Evolutionary conservation across 2,113 vertebrate species (phyloP), one percentile per base, ranked within the genome.

Genomic region (Xenus cinereus): DNA sequence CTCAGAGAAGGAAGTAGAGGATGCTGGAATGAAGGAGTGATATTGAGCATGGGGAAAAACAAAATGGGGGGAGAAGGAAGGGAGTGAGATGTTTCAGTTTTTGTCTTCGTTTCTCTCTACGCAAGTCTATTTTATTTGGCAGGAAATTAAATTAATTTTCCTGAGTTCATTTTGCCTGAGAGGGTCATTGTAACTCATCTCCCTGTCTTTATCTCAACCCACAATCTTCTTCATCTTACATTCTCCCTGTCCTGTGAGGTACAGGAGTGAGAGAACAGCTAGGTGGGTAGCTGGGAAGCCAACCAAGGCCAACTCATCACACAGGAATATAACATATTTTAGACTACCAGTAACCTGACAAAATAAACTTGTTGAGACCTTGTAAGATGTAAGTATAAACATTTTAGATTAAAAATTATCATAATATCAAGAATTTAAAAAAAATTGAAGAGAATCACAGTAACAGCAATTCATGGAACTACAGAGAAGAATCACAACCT

Each of bases 31-130:
- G 23, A 64, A 66, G 3, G 12, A 43, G 2, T 51, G 13, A 30
- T 69, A n/a, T 17, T 51, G 20, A 80, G 4, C 23, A 41, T 56
- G 8, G 12, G 2, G 2, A 22, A 60, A 77, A 78, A 35, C 0
- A 6, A 50, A 32, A 6, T 23, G 12, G 4, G 5, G 7, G 30
- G 33, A 72, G 14, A 48, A 3, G 12, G 17, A 64, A 82, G 12
- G 23, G 39, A 0, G 27, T 12, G 1, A 69, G 17, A 12, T 51
- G 2, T 10, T 67, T 79, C 30, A 2, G 0, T 0, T 37, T 67
- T n/a, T 46, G 8, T 39, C 7, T 64, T 73, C 67, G 5, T 53
- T 67, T 46, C 8, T 59, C 6, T 51, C 6, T 57, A n/a, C 53
- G 33, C 23, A 57, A 33, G 53, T 35, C 3, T 50, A 7, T 41